phyloP scores from a whole-genome alignment of 2,113 vertebrate genomes.

The human (Homo sapiens) region GRCh38 chr4:148017001-148017500 shows the following conservation, averaged over 20 bases:
- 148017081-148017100: background rate
- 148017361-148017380: slow-evolving; percentile 66
- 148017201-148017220: background rate
- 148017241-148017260: background rate
- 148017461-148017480: too few species aligned
- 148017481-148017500: too few species aligned
- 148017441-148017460: too few species aligned
- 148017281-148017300: background rate
- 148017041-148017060: too few species aligned
- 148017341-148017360: slow-evolving; percentile 66
- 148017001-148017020: too few species aligned
- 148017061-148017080: background rate
- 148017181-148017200: background rate
- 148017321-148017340: slow-evolving; percentile 52
- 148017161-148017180: background rate
- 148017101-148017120: background rate
- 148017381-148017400: slow-evolving; percentile 63
- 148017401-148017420: slow-evolving; percentile 56
- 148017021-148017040: too few species aligned
- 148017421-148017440: slow-evolving; percentile 37
- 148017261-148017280: background rate
- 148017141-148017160: background rate
- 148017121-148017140: background rate
- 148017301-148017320: background rate
- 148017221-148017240: background rate